A percentile compares a stretch with the other conserved stretches of the same genome.
Evolutionary conservation across 2,113 vertebrate genomes (phyloP).

Genomic region (Puma concolor): DNA sequence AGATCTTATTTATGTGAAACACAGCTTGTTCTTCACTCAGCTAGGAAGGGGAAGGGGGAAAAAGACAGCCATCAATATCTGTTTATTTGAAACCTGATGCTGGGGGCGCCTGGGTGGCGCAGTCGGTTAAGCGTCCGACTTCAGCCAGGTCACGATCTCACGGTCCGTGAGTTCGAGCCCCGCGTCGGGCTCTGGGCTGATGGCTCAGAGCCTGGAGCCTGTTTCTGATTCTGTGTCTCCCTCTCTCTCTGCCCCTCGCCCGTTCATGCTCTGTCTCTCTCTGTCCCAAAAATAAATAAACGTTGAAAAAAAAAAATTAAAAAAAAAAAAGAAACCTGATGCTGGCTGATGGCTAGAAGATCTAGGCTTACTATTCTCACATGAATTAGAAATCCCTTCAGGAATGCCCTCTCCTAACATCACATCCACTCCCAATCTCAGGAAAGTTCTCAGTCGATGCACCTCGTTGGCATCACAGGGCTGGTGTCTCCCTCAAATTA

Average conservation of each 20-base stretch:
- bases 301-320: no score
- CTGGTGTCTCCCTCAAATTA: conserved; percentile 31
- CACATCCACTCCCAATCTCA: not conserved
- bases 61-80: conserved; percentile 45
- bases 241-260: no score
- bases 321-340: conserved; percentile 36
- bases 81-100: conserved; percentile 39
- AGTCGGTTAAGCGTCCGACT: no score
- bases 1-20: conserved; percentile 70
- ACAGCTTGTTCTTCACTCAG: conserved; percentile 65
- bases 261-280: no score
- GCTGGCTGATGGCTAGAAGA: conserved; percentile 29
- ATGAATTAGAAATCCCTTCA: conserved; percentile 31
- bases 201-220: no score
- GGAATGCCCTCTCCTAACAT: conserved; percentile 5
- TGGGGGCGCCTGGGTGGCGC: no score
- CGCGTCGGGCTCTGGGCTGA: no score
- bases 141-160: no score
- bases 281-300: no score
- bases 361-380: conserved; percentile 7
- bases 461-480: conserved; percentile 26
- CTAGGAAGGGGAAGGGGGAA: not conserved
- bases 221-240: no score
- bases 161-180: no score
- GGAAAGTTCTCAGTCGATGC: conserved; percentile 28